phyloP scores from a whole-genome alignment of 2,888 invertebrate genomes.

The Chromoteleia sp. region DNA sequence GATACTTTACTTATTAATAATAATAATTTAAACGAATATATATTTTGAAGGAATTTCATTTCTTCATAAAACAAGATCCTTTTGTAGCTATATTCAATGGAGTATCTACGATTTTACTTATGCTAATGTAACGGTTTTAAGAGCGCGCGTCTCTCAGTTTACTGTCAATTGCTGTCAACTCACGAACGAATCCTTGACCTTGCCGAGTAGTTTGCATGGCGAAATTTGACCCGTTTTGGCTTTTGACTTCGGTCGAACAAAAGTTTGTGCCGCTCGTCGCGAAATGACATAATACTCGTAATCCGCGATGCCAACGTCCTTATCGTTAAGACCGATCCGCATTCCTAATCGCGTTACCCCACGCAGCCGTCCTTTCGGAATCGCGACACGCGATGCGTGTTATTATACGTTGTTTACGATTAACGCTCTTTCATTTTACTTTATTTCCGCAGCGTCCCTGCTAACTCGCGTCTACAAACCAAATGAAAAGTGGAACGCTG shows the following conservation, averaged over 20 bases:
- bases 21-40: no score
- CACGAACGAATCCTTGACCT: constrained; percentile 20
- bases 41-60: no score
- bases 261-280: constrained; percentile 19
- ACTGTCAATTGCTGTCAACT: no score
- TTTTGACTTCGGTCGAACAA: constrained; percentile 2
- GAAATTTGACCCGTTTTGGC: not conserved
- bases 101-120: no score
- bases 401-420: constrained; percentile 54
- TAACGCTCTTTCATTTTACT: constrained; percentile 3
- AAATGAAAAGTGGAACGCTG: constrained; percentile 61
- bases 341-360: constrained; percentile 59
- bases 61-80: no score
- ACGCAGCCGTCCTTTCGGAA: constrained; percentile 23
- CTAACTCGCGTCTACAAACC: constrained; percentile 23
- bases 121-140: no score
- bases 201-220: constrained; percentile 22
- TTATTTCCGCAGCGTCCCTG: not conserved
- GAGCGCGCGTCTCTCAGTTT: no score
- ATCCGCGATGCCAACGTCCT: constrained; percentile 25
- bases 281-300: constrained; percentile 61
- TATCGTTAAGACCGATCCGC: constrained; percentile 53
- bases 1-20: no score
- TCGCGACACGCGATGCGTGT: constrained; percentile 42
- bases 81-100: no score